phyloP scores from a whole-genome alignment of 2,113 vertebrate species.

The Indri indri region DNA sequence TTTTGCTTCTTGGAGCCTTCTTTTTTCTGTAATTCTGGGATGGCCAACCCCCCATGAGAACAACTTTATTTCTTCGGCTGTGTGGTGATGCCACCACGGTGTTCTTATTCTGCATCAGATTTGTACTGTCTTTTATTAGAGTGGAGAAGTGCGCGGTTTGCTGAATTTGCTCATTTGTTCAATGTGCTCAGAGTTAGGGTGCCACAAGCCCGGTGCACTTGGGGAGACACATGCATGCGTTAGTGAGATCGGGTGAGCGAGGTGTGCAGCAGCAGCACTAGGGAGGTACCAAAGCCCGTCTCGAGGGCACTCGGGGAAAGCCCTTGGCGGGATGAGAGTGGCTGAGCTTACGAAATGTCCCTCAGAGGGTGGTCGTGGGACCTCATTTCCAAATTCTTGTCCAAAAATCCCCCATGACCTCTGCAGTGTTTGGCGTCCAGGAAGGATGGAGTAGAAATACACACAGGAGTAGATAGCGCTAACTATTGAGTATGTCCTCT shows the following conservation, averaged over 20 bases:
- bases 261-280: rapidly evolving
- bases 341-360: background rate
- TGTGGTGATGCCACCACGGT: rapidly evolving
- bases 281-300: too few species aligned
- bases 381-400: background rate
- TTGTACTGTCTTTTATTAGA: background rate
- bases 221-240: background rate
- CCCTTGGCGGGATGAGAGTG: rapidly evolving
- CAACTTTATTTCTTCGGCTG: background rate
- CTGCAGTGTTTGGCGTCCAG: background rate
- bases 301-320: background rate
- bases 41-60: rapidly evolving
- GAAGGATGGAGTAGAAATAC: background rate
- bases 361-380: background rate
- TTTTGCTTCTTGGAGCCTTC: background rate
- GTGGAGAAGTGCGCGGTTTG: background rate
- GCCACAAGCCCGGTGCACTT: rapidly evolving
- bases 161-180: background rate
- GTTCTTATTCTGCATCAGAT: background rate
- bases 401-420: background rate
- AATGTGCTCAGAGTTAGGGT: background rate
- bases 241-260: background rate
- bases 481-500: background rate
- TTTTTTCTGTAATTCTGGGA: background rate
- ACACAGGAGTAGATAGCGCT: background rate